phyloP scores from a whole-genome alignment of 2,797 vertebrate genomes.

The Adrianichthys oophorus region DNA sequence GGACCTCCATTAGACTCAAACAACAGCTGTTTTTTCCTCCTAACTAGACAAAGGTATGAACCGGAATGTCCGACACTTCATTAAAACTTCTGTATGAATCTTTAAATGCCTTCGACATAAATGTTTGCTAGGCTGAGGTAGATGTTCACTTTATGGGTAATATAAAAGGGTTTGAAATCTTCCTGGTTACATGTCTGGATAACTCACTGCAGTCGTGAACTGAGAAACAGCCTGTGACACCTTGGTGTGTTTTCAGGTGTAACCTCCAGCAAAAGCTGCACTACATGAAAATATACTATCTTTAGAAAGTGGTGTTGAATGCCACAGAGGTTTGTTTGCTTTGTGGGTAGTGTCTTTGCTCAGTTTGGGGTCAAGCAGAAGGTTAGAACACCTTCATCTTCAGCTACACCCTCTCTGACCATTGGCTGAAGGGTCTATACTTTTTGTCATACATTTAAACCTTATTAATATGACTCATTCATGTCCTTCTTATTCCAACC shows the following conservation, averaged over 20 bases:
- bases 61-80: too few relatives aligned
- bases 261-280: background rate
- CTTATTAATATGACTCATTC: conserved; percentile 41
- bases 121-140: too few relatives aligned
- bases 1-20: too few relatives aligned
- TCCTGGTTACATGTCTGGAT: conserved; percentile 2
- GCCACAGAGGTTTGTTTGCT: conserved; percentile 1
- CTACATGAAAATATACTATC: conserved; percentile 42
- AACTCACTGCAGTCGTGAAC: conserved; percentile 27
- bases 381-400: conserved; percentile 19
- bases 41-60: too few relatives aligned
- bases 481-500: conserved; percentile 33
- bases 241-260: conserved; percentile 20
- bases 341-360: conserved; percentile 16
- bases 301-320: conserved; percentile 16
- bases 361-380: conserved; percentile 20
- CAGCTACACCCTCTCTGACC: conserved; percentile 40
- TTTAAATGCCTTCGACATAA: too few relatives aligned
- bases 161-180: conserved; percentile 20
- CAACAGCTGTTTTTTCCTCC: too few relatives aligned
- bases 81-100: too few relatives aligned
- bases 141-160: background rate
- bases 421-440: conserved; percentile 41
- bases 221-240: conserved; percentile 26
- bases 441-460: conserved; percentile 33